Evolutionary conservation across 1,140 invertebrate species (phyloP), one percentile per base, ranked within the genome.

Genomic region (Drepana arcuata): DNA sequence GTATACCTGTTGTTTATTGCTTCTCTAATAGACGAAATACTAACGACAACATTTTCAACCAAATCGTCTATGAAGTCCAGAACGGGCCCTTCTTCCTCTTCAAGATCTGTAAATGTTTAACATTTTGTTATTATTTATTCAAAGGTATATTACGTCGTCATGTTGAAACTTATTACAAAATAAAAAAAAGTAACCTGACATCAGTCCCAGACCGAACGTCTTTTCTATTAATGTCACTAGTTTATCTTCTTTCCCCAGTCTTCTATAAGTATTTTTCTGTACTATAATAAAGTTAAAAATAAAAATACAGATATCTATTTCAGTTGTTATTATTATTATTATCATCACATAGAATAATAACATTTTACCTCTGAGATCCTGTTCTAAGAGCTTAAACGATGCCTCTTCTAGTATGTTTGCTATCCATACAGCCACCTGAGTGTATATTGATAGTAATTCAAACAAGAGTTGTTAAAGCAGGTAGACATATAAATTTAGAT

Each of bases 1-100:
- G 4, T n/a, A 4, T 26, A n/a, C 24, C 4, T n/a, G n/a, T n/a
- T n/a, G n/a, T n/a, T 10, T 26, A 6, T 26, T 26, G 6, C n/a
- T 26, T 6, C 2, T 26, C 4, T 4, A 10, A 7, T 2, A 10
- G 2, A 26, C 10, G 10, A 26, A 7, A 26, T 25, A n/a, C 27
- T 64, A 61, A 79, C 74, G 51, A 59, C n/a, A 30, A 63, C 50
- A 27, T 48, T 56, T 6, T 78, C 47, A 10, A 80, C 7, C 24
- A 80, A 30, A n/a, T 61, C 50, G 28, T 80, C 71, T 16, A 80
- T 42, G 27, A 70, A 34, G 54, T 80, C 69, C 43, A 69, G 64
- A n/a, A 70, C 53, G 1, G 61, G 63, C 4, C 71, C 73, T 54
- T 70, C 69, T 47, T 61, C 35, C 34, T 71, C 61, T 44, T 75